phyloP scores from a whole-genome alignment of 2,113 vertebrate species.

The Sebastes schlegelii region DNA sequence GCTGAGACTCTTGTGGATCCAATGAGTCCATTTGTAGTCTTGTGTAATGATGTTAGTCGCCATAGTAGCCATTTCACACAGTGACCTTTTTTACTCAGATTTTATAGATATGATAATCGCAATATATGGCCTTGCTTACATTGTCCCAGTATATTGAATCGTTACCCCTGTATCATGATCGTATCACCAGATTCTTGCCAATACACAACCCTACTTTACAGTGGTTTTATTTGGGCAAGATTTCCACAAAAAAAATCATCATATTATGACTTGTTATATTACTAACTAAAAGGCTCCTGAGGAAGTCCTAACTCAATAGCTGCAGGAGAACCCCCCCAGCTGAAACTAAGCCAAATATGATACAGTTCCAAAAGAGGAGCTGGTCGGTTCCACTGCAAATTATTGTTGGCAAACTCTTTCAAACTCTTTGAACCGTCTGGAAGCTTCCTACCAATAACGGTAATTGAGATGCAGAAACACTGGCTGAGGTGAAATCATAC shows the following conservation, averaged over 20 bases:
- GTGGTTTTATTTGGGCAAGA: neutral
- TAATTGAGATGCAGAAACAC: constrained; percentile 36
- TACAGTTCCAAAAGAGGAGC: neutral
- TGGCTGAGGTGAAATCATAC: constrained; percentile 23
- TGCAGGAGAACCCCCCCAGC: neutral
- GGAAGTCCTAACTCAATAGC: neutral
- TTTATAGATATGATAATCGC: too few relatives aligned
- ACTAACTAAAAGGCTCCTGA: neutral
- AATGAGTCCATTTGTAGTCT: too few relatives aligned
- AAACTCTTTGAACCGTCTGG: neutral
- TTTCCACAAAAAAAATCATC: neutral
- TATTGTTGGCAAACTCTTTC: constrained; percentile 22
- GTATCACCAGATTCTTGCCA: too few relatives aligned
- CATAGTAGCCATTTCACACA: too few relatives aligned
- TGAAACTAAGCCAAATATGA: constrained; percentile 17
- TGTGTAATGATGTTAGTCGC: too few relatives aligned
- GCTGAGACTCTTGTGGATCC: too few relatives aligned
- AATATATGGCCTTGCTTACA: too few relatives aligned
- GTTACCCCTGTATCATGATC: too few relatives aligned
- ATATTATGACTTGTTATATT: neutral
- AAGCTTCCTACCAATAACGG: constrained; percentile 25
- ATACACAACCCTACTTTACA: too few relatives aligned
- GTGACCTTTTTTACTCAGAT: too few relatives aligned
- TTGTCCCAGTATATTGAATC: too few relatives aligned
- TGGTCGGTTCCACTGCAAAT: constrained; percentile 1